Percentiles rank a stretch among this genome's conserved stretches.
phyloP scores from a whole-genome alignment of 2,113 vertebrate genomes.

The Campylomormyrus numenius region DNA sequence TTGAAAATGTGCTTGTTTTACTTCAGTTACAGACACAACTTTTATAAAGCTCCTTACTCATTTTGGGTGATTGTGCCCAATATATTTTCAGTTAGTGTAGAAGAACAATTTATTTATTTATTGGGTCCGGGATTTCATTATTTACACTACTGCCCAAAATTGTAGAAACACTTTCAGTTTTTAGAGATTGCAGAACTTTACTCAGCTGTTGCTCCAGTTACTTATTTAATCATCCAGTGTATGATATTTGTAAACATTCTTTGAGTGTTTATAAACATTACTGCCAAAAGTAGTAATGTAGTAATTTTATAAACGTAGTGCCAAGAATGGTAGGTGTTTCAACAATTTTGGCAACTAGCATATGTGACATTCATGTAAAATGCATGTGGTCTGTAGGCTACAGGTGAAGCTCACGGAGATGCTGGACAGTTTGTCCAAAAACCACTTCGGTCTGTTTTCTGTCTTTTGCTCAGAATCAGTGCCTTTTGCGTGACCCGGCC shows the following conservation, averaged over 20 bases:
- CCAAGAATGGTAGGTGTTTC: background rate
- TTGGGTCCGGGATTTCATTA: background rate
- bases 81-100: background rate
- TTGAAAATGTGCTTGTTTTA: background rate
- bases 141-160: background rate
- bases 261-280: background rate
- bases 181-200: too few species aligned
- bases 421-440: background rate
- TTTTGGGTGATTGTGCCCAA: background rate
- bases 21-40: background rate
- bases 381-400: background rate
- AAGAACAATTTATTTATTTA: background rate
- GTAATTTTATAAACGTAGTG: background rate
- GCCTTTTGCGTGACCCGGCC: background rate
- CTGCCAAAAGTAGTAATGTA: background rate
- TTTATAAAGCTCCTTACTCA: background rate
- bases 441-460: background rate
- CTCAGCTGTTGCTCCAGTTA: background rate
- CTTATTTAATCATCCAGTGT: background rate
- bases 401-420: background rate
- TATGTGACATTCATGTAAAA: background rate
- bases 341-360: background rate
- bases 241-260: background rate
- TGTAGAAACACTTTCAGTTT: background rate
- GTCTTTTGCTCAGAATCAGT: background rate